Evolutionary conservation across 2,797 vertebrate species (phyloP).

Genomic region (Propithecus deckenii): DNA sequence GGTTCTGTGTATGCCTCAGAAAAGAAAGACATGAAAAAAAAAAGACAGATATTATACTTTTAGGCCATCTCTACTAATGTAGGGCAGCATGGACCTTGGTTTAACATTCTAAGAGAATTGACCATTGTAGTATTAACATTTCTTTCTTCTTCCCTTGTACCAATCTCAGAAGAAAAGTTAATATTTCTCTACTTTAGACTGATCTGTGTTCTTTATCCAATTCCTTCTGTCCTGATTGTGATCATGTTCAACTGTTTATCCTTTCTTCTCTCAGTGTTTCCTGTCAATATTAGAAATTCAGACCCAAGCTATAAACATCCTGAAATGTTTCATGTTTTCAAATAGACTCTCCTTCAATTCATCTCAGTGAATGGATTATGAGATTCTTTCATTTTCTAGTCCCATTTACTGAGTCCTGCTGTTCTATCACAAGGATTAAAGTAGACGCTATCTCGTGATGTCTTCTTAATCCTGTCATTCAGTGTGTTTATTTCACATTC

Average conservation of each 20-base stretch:
- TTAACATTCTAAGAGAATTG: neutral
- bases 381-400: neutral
- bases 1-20: neutral
- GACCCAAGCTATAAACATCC: neutral
- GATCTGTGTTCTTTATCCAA: neutral
- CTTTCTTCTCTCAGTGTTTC: neutral
- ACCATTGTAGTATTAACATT: neutral
- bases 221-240: neutral
- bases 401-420: neutral
- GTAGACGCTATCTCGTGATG: neutral
- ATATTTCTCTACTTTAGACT: neutral
- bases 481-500: neutral
- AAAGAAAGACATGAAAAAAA: neutral
- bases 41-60: accelerated
- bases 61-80: neutral
- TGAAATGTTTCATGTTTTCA: neutral
- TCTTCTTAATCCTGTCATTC: neutral
- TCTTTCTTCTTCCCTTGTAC: neutral
- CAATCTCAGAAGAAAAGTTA: neutral
- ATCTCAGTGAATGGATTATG: neutral
- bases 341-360: neutral
- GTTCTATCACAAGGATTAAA: neutral
- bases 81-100: neutral
- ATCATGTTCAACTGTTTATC: neutral
- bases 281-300: neutral